Evolutionary conservation across 2,113 vertebrate genomes (phyloP).

Genomic region (Antechinus flavipes): DNA sequence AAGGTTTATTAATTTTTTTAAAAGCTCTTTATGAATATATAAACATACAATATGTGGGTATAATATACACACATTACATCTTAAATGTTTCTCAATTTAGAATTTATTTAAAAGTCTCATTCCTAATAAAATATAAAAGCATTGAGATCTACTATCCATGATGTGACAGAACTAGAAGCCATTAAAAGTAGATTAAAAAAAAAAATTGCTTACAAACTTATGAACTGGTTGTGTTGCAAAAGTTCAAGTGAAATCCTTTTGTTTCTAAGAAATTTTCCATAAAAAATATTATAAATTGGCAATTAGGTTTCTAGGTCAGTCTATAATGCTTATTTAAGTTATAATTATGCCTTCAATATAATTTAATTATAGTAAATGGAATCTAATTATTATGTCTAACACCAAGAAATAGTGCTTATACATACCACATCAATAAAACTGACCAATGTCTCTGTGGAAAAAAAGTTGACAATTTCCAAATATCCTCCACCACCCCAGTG

Average conservation of each 20-base stretch:
- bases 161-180: background rate
- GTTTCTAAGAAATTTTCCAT: constrained; percentile 22
- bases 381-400: background rate
- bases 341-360: background rate
- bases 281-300: background rate
- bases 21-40: constrained; percentile 1
- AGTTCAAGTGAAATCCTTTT: background rate
- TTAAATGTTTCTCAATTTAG: constrained; percentile 17
- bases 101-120: constrained; percentile 43
- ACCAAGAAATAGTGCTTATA: background rate
- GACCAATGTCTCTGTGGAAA: background rate
- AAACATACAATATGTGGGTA: background rate
- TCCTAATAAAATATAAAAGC: constrained; percentile 24
- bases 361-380: background rate
- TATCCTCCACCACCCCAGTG: background rate
- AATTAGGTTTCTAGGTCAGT: background rate
- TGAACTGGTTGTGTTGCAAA: constrained; percentile 36
- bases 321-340: background rate
- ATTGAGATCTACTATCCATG: constrained; percentile 27
- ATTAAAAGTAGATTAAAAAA: background rate
- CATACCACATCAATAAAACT: background rate
- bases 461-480: background rate
- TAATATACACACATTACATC: background rate
- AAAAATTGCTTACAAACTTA: background rate
- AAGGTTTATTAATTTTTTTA: constrained; percentile 1